Conservation (phyloP, 2,888 invertebrate species). For the Zelleria hepariella region DNA sequence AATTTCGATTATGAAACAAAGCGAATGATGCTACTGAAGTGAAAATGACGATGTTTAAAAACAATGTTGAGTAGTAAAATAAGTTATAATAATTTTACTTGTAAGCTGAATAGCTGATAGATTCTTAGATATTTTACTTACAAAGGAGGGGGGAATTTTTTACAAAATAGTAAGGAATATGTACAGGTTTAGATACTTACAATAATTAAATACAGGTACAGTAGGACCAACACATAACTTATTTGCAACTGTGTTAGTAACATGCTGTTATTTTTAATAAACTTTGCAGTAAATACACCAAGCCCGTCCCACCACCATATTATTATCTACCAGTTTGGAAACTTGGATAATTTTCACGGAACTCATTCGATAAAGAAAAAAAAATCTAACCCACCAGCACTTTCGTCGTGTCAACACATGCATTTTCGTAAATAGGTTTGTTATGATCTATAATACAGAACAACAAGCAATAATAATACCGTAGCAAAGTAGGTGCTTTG, state of each 20-base stretch:
- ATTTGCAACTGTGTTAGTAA: background rate
- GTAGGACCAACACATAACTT: background rate
- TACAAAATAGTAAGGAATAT: background rate
- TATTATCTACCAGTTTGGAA: background rate
- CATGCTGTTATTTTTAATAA: background rate
- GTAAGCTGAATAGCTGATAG: background rate
- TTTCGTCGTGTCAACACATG: no score
- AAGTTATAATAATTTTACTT: slow-evolving; percentile 9
- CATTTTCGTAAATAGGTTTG: no score
- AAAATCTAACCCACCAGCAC: no score
- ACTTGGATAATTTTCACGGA: no score
- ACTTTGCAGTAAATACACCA: background rate
- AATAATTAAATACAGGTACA: background rate
- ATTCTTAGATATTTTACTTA: background rate
- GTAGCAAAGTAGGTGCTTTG: background rate
- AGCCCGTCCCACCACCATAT: background rate
- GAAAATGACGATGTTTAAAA: slow-evolving; percentile 13
- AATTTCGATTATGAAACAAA: slow-evolving; percentile 8
- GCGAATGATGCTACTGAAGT: background rate
- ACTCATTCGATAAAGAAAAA: no score
- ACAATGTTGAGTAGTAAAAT: background rate
- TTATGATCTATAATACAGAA: background rate
- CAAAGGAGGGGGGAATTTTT: background rate
- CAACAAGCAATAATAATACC: background rate
- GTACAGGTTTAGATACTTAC: background rate